A percentile compares a stretch with the other conserved stretches of the same genome.
Evolutionary conservation across 2,888 invertebrate genomes (phyloP).

Genomic region (Crocallis elinguaria): DNA sequence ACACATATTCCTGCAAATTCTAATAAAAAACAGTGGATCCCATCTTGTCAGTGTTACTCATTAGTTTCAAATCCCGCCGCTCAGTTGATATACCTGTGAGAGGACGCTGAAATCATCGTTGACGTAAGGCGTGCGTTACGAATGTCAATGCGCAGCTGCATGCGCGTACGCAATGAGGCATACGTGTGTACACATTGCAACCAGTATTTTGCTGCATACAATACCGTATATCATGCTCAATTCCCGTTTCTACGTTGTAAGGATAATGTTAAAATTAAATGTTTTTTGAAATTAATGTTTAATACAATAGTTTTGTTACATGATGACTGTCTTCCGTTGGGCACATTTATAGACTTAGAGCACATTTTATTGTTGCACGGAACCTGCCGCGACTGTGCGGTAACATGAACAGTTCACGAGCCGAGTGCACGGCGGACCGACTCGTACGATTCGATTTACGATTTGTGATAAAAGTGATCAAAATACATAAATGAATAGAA

Average conservation of each 20-base stretch:
- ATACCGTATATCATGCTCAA: constrained; percentile 80
- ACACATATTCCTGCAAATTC: constrained; percentile 1
- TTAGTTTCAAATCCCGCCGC: background rate
- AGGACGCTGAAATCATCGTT: background rate
- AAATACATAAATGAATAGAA: constrained; percentile 54
- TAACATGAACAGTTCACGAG: constrained; percentile 54
- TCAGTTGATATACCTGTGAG: background rate
- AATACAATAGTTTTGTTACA: constrained; percentile 95
- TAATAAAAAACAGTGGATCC: constrained; percentile 16
- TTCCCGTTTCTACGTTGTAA: constrained; percentile 80
- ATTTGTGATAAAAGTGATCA: constrained; percentile 73
- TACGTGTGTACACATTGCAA: constrained; percentile 39
- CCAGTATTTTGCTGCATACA: constrained; percentile 73
- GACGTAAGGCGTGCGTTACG: constrained; percentile 7
- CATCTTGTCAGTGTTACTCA: background rate
- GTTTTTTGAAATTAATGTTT: constrained; percentile 70
- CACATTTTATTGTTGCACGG: constrained; percentile 76
- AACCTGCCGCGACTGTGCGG: constrained; percentile 52
- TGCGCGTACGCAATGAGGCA: constrained; percentile 34
- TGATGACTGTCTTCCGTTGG: constrained; percentile 85
- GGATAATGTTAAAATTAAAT: constrained; percentile 74
- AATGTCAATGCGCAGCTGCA: constrained; percentile 3
- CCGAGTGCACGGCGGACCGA: constrained; percentile 80
- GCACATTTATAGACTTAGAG: constrained; percentile 79
- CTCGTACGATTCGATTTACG: constrained; percentile 78